A percentile compares a stretch with the other conserved stretches of the same genome.
phyloP scores from a whole-genome alignment of 2,888 invertebrate genomes.

The Dicycla oo region DNA sequence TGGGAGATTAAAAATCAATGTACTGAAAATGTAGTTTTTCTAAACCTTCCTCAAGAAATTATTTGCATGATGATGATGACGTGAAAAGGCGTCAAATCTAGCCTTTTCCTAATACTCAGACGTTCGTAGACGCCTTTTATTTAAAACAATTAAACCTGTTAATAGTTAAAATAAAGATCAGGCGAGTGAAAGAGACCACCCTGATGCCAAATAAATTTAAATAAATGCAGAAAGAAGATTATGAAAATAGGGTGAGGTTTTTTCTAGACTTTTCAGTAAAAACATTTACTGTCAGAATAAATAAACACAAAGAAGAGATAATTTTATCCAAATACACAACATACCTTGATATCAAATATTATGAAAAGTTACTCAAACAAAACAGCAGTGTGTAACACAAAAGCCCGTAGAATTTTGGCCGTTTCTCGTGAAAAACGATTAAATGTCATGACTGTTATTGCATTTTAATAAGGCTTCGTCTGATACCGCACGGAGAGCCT shows the following conservation, averaged over 20 bases:
- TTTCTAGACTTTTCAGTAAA: neutral
- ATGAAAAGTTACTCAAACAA: neutral
- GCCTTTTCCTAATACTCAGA: neutral
- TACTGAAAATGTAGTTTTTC: too few relatives aligned
- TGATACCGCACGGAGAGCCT: slow-evolving; percentile 66
- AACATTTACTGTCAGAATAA: neutral
- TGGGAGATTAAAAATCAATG: neutral
- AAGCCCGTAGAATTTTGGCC: slow-evolving; percentile 60
- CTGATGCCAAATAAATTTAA: neutral
- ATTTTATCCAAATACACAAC: neutral
- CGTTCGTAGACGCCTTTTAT: neutral
- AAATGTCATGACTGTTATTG: slow-evolving; percentile 79
- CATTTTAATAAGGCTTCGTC: slow-evolving; percentile 79
- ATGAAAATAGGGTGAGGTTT: neutral
- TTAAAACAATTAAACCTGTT: neutral
- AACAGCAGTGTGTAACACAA: slow-evolving; percentile 59
- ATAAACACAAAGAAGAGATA: neutral
- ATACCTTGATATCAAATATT: neutral
- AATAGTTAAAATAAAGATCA: neutral
- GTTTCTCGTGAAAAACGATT: slow-evolving; percentile 78
- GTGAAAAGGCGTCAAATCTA: neutral
- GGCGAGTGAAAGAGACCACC: neutral
- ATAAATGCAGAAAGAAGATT: neutral
- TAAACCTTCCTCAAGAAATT: neutral
- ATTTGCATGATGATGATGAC: neutral